phyloP scores from a whole-genome alignment of 2,888 invertebrate species.

The Noctua fimbriata region DNA sequence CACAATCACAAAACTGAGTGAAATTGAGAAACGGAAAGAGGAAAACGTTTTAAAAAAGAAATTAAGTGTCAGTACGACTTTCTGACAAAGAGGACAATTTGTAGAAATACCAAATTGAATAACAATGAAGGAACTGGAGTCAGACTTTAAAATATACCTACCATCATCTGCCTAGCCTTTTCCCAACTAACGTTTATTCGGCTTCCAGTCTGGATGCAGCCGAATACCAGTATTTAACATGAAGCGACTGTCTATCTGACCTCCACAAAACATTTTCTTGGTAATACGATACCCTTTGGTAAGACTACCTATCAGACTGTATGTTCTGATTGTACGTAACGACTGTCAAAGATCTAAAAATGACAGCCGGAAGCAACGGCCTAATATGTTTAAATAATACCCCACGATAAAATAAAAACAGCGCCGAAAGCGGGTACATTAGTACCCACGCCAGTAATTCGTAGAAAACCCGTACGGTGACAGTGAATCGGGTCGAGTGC shows the following conservation, averaged over 20 bases:
- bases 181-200: neutral
- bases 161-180: neutral
- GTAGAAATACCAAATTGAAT: neutral
- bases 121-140: neutral
- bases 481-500: conserved; percentile 34
- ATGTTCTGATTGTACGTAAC: neutral
- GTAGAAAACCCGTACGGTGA: conserved; percentile 26
- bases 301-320: neutral
- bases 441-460: neutral
- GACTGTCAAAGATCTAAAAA: neutral
- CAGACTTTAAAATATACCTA: neutral
- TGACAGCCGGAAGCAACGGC: neutral
- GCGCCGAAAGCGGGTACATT: neutral
- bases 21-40: conserved; percentile 2
- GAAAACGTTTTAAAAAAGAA: neutral
- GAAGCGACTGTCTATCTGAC: neutral
- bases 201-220: neutral
- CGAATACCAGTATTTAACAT: neutral
- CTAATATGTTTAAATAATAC: neutral
- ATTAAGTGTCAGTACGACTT: conserved; percentile 7
- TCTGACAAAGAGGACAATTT: neutral
- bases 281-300: neutral
- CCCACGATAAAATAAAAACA: conserved; percentile 5
- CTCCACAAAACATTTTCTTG: neutral
- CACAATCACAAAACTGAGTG: conserved; percentile 14